These are phyloP conservation scores for Rhynchomys soricoides DNA, from an alignment of 2,113 vertebrate genomes.

Conservation along the genomic window DNA sequence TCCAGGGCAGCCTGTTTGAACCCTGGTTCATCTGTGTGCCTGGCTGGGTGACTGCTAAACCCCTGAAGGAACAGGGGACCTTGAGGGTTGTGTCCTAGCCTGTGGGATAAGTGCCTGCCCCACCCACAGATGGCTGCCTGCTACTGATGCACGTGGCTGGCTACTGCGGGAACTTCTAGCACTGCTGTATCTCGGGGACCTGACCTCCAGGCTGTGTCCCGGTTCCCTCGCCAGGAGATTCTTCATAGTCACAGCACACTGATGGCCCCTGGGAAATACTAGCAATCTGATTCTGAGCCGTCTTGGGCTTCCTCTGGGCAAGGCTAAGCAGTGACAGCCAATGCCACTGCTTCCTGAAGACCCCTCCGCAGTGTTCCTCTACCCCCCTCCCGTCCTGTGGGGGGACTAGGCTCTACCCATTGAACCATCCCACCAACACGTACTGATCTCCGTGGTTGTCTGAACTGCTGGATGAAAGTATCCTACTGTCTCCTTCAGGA, in stretches of 20 bases:
- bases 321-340: background rate
- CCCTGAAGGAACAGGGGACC: background rate
- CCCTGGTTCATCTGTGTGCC: background rate
- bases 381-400: accelerated
- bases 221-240: background rate
- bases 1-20: background rate
- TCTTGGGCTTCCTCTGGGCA: background rate
- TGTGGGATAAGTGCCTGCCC: accelerated
- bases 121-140: background rate
- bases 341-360: background rate
- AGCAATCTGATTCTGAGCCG: background rate
- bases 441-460: accelerated
- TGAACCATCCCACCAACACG: too few relatives aligned
- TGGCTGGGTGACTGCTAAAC: background rate
- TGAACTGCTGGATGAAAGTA: background rate
- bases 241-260: background rate
- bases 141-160: accelerated
- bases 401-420: background rate
- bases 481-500: background rate
- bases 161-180: background rate
- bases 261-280: background rate
- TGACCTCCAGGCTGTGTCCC: background rate
- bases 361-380: accelerated
- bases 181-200: background rate
- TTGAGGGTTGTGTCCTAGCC: background rate